Evolutionary conservation across 2,797 vertebrate species (phyloP).

Genomic region (Cichlasoma orientale): DNA sequence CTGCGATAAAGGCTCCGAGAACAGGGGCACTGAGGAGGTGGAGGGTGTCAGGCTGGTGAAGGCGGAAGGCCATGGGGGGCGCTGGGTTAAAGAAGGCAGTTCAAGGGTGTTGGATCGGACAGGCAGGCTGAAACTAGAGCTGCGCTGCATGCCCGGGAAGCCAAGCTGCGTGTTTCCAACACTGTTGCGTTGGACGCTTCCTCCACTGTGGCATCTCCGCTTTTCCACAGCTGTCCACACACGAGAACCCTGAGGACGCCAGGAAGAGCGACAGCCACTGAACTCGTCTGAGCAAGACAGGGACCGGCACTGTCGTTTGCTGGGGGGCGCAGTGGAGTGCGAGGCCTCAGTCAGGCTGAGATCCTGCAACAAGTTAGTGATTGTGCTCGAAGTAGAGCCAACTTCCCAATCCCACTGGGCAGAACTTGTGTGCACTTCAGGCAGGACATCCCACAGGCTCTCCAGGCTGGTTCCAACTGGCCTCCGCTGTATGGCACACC

Average conservation of each 20-base stretch:
- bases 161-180: conserved; percentile 41
- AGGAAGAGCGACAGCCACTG: conserved; percentile 81
- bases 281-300: conserved; percentile 92
- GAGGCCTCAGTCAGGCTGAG: conserved; percentile 79
- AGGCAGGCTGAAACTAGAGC: conserved; percentile 94
- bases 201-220: conserved; percentile 90
- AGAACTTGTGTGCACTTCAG: conserved; percentile 68
- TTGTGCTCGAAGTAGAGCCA: conserved; percentile 62
- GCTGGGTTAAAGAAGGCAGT: conserved; percentile 64
- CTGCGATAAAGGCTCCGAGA: conserved; percentile 74
- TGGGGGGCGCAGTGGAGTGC: conserved; percentile 86
- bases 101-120: conserved; percentile 81
- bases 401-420: conserved; percentile 67
- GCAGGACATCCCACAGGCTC: conserved; percentile 81
- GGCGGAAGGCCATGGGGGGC: conserved; percentile 55
- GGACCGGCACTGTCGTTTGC: conserved; percentile 95
- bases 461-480: conserved; percentile 81
- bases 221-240: conserved; percentile 94
- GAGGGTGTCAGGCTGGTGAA: conserved; percentile 63
- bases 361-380: conserved; percentile 79
- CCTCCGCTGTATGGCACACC: conserved; percentile 70
- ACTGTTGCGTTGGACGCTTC: conserved; percentile 85
- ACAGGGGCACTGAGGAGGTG: conserved; percentile 53
- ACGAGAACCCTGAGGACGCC: conserved; percentile 90
- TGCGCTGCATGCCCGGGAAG: conserved; percentile 89